These are phyloP conservation scores for Oceanites oceanicus DNA, from an alignment of 2,113 vertebrate species.

Conservation along the genomic window DNA sequence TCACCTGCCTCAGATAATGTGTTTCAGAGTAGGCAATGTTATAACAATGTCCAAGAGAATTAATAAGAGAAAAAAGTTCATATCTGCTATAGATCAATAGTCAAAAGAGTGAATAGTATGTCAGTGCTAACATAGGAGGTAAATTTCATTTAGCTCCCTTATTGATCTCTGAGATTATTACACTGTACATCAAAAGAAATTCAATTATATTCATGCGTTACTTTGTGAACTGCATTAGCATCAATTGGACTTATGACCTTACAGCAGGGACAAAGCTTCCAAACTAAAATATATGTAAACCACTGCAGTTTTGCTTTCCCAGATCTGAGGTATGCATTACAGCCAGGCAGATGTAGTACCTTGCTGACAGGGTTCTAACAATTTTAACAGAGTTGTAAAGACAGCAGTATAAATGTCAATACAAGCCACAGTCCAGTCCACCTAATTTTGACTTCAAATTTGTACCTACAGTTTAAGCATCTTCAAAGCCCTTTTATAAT, in stretches of 20 bases:
- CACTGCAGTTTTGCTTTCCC: neutral
- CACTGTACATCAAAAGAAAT: slow-evolving; percentile 20
- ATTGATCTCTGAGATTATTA: slow-evolving; percentile 52
- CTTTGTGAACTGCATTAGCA: neutral
- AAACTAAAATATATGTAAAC: neutral
- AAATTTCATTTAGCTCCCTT: slow-evolving; percentile 11
- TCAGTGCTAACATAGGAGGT: neutral
- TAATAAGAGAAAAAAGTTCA: neutral
- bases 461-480: neutral
- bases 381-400: neutral
- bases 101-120: slow-evolving; percentile 8
- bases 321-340: neutral
- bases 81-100: neutral
- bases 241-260: neutral
- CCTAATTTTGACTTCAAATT: neutral
- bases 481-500: neutral
- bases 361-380: neutral
- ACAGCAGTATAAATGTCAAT: neutral
- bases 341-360: neutral
- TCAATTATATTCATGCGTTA: slow-evolving; percentile 10
- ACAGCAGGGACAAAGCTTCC: neutral
- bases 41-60: neutral
- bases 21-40: neutral
- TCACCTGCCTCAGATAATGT: neutral
- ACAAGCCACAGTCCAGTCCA: neutral